Evolutionary conservation across 1,140 invertebrate genomes (phyloP).

Genomic region (Oedothorax gibbosus): DNA sequence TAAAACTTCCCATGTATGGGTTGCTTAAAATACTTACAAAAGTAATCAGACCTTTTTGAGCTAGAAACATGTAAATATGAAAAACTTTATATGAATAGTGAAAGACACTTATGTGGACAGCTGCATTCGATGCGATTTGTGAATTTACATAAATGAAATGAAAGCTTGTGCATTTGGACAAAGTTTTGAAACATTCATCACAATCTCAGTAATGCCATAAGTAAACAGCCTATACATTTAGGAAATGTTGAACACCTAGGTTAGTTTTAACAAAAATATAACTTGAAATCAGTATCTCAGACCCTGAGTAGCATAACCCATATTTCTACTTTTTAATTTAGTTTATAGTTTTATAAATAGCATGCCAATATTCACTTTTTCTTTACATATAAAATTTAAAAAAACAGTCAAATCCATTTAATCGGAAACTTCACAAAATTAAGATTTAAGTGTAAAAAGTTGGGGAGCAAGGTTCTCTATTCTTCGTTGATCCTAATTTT

Average conservation of each 20-base stretch:
- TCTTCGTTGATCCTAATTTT: too few relatives aligned
- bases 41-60: background rate
- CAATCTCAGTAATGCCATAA: constrained; percentile 18
- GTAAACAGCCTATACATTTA: constrained; percentile 15
- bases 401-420: too few relatives aligned
- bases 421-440: too few relatives aligned
- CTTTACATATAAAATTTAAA: too few relatives aligned
- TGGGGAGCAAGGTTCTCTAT: too few relatives aligned
- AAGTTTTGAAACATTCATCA: constrained; percentile 15
- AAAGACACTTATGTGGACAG: constrained; percentile 3
- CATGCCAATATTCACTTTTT: too few relatives aligned
- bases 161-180: constrained; percentile 6
- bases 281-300: background rate
- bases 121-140: background rate
- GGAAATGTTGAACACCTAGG: constrained; percentile 2
- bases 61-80: background rate
- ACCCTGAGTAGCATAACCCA: too few relatives aligned
- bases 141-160: constrained; percentile 36
- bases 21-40: too few relatives aligned
- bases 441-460: too few relatives aligned
- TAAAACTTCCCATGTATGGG: too few relatives aligned
- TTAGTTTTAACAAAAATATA: constrained; percentile 32
- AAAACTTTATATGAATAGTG: background rate
- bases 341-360: too few relatives aligned
- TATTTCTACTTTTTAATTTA: too few relatives aligned